Percentiles rank a stretch among this genome's conserved stretches.
Evolutionary conservation across 2,888 invertebrate species (phyloP).

Genomic region (Brenthis ino): DNA sequence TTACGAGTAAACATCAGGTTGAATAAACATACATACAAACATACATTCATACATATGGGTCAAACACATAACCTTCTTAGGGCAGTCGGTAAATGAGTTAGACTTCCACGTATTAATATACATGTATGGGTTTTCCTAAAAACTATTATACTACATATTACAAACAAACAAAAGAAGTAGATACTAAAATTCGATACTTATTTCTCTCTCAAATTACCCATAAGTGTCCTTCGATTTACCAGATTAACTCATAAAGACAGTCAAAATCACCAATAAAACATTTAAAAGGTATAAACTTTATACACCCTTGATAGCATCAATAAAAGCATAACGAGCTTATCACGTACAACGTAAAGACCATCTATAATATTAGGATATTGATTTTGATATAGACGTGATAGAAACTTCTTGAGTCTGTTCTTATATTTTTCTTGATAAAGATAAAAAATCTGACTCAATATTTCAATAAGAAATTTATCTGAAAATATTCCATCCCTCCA

Average conservation of each 20-base stretch:
- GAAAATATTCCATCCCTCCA: too few species aligned
- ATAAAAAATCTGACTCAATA: too few species aligned
- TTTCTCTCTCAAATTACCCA: not conserved
- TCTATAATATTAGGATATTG: constrained; percentile 1
- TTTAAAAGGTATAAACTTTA: constrained; percentile 28
- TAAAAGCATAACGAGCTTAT: constrained; percentile 21
- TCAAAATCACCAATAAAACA: constrained; percentile 29
- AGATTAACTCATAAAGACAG: constrained; percentile 32
- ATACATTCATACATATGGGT: too few species aligned
- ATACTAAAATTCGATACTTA: not conserved
- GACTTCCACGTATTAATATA: not conserved
- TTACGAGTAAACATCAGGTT: too few species aligned
- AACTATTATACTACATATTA: not conserved
- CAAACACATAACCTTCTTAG: too few species aligned
- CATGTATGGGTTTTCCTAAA: not conserved
- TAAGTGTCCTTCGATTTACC: constrained; percentile 16
- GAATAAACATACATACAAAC: too few species aligned
- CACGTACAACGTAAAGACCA: constrained; percentile 26
- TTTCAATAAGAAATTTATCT: too few species aligned
- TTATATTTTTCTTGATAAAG: not conserved
- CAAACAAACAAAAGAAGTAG: not conserved
- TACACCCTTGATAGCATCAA: constrained; percentile 20
- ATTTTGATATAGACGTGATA: not conserved
- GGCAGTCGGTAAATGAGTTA: too few species aligned
- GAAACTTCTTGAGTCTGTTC: not conserved